A percentile compares a stretch with the other conserved stretches of the same genome.
Evolutionary conservation across 2,888 invertebrate genomes (phyloP).

Genomic region (Epirrhoe alternata): DNA sequence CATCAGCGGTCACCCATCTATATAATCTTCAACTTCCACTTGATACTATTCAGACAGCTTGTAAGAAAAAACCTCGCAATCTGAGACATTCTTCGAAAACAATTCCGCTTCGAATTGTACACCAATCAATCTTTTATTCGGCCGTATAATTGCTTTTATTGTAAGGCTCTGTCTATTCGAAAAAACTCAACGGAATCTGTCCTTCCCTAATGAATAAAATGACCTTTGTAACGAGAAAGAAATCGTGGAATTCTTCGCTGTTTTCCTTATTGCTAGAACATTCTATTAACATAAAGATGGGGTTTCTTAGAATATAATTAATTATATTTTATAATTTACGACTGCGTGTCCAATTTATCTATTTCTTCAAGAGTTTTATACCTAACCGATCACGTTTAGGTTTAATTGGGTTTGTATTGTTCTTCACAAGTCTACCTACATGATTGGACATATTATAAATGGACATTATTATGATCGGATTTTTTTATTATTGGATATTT

Average conservation of each 20-base stretch:
- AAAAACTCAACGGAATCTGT: constrained; percentile 32
- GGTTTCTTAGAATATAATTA: neutral
- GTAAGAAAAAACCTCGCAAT: neutral
- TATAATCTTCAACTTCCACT: neutral
- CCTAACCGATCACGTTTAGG: no score
- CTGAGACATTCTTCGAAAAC: neutral
- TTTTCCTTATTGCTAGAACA: constrained; percentile 30
- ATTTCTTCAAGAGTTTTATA: no score
- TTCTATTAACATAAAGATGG: neutral
- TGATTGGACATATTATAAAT: no score
- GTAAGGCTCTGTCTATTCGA: constrained; percentile 29
- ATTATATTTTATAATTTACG: neutral
- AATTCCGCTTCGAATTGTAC: constrained; percentile 9
- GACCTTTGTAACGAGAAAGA: constrained; percentile 34
- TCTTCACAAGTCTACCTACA: no score
- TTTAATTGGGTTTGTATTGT: no score
- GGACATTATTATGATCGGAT: no score
- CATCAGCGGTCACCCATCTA: no score
- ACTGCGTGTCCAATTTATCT: neutral
- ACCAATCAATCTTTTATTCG: constrained; percentile 40
- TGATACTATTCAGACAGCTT: neutral
- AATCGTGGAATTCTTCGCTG: constrained; percentile 26
- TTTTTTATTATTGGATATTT: no score
- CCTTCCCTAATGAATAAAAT: constrained; percentile 34
- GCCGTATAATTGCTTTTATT: constrained; percentile 45